Evolutionary conservation across 2,797 vertebrate species (phyloP).

Genomic region (Spheniscus humboldti): DNA sequence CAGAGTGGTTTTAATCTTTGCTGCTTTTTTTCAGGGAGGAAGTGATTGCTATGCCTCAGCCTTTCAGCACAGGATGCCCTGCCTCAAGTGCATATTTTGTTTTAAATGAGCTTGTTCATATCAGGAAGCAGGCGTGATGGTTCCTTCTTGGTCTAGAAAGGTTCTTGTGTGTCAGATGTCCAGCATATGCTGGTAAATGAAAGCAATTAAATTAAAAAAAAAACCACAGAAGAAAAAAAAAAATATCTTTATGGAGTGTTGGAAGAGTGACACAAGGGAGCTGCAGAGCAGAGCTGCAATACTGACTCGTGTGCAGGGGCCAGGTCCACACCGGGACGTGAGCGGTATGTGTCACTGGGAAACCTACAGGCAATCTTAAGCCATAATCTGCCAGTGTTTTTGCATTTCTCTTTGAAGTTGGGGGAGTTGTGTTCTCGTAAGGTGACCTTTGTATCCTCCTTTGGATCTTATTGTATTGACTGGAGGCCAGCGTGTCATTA

Average conservation of each 20-base stretch:
- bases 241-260: fast-evolving
- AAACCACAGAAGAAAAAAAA: background rate
- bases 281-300: background rate
- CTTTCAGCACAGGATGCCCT: slow-evolving; percentile 18
- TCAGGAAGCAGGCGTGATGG: background rate
- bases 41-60: background rate
- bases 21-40: background rate
- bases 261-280: background rate
- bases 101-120: background rate
- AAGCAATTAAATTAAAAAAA: background rate
- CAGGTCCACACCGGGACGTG: background rate
- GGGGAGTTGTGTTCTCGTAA: background rate
- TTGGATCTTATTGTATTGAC: slow-evolving; percentile 6
- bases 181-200: background rate
- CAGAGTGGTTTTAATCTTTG: background rate
- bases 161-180: background rate
- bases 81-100: slow-evolving; percentile 3
- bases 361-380: background rate
- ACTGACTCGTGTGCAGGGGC: background rate
- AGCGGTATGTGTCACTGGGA: background rate
- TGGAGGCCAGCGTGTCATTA: background rate
- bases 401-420: slow-evolving; percentile 28
- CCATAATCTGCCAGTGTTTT: background rate
- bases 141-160: background rate
- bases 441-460: slow-evolving; percentile 37